Percentiles rank a stretch among this genome's conserved stretches.
These are phyloP conservation scores for Choloepus hoffmanni DNA, from an alignment of 2,113 vertebrate species.

Conservation along the genomic window DNA sequence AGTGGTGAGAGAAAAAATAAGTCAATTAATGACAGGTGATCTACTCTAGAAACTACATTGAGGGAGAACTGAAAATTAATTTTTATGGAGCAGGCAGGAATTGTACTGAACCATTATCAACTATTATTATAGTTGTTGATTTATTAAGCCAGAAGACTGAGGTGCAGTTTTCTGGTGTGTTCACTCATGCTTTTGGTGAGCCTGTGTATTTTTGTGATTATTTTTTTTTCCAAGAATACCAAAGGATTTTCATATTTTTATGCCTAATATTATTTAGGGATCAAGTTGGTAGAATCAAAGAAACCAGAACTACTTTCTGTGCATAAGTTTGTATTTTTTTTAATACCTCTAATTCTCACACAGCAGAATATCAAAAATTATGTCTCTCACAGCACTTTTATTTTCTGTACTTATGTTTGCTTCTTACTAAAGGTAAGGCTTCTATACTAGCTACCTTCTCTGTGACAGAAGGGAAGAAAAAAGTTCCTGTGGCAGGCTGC, in stretches of 20 bases:
- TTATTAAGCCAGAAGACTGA: not conserved
- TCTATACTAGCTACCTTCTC: slow-evolving; percentile 91
- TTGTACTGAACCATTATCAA: not conserved
- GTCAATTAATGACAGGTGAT: not conserved
- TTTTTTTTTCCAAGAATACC: slow-evolving; percentile 22
- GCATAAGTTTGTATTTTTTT: not conserved
- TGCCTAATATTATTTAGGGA: not conserved
- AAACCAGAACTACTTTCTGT: not conserved
- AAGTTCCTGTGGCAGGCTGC: slow-evolving; percentile 95
- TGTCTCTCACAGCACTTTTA: not conserved
- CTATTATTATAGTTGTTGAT: not conserved
- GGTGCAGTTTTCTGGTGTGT: not conserved
- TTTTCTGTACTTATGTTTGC: not conserved
- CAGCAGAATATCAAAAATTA: not conserved
- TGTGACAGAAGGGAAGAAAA: slow-evolving; percentile 93
- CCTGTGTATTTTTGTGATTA: not conserved
- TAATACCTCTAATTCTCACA: not conserved
- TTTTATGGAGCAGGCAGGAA: slow-evolving; percentile 21
- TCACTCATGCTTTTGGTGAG: not conserved
- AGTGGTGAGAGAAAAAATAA: not conserved
- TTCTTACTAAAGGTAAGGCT: slow-evolving; percentile 89
- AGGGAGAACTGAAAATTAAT: not conserved
- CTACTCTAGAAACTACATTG: not conserved
- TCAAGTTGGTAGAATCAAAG: not conserved
- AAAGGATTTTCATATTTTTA: slow-evolving; percentile 1